Evolutionary conservation across 2,797 vertebrate genomes (phyloP).

Genomic region (Pantherophis alleghaniensis): DNA sequence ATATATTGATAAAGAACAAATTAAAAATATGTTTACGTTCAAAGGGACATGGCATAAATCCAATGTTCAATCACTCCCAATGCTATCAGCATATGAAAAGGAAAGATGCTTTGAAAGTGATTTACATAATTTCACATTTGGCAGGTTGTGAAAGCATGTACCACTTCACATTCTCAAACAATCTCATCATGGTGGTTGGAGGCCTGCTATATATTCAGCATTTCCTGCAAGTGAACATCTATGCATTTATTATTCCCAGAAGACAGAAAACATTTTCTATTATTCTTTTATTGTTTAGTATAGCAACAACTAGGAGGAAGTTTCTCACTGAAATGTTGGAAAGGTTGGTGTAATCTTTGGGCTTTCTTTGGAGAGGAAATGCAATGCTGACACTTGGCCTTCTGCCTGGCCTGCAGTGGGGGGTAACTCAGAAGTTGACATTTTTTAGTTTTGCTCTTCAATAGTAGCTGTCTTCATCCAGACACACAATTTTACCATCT

Average conservation of each 20-base stretch:
- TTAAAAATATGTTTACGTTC: neutral
- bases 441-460: neutral
- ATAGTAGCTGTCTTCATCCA: neutral
- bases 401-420: neutral
- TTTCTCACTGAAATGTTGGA: neutral
- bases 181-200: neutral
- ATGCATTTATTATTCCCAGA: neutral
- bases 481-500: neutral
- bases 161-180: neutral
- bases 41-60: slow-evolving; percentile 12
- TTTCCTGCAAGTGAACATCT: slow-evolving; percentile 4
- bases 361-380: neutral
- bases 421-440: neutral
- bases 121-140: slow-evolving; percentile 20
- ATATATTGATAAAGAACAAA: neutral
- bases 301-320: neutral
- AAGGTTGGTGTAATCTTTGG: neutral
- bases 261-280: neutral
- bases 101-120: neutral
- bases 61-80: neutral
- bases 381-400: neutral
- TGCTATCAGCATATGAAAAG: slow-evolving; percentile 4
- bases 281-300: neutral
- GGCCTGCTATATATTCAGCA: neutral
- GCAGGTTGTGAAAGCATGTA: slow-evolving; percentile 10